These are phyloP conservation scores for Cyanoderma ruficeps DNA, from an alignment of 2,113 vertebrate genomes.

Conservation along the genomic window DNA sequence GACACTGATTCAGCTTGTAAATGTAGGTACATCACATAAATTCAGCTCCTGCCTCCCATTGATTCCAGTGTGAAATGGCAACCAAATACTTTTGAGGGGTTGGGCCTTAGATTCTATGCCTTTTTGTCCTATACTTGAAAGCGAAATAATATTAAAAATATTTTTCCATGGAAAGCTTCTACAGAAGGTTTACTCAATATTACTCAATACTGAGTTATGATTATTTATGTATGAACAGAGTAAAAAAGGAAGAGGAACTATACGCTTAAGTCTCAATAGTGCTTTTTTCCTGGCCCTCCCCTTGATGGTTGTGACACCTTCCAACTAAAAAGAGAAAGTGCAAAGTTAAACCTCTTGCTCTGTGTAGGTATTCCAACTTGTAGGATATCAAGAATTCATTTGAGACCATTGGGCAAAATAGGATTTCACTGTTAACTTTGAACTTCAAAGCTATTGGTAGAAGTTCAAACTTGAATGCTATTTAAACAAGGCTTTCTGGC, in stretches of 20 bases:
- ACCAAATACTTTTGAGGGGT: background rate
- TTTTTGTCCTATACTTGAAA: background rate
- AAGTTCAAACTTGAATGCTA: constrained; percentile 50
- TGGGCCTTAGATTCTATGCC: background rate
- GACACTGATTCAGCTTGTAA: background rate
- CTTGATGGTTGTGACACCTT: background rate
- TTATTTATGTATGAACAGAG: background rate
- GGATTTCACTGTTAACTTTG: constrained; percentile 57
- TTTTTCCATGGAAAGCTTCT: background rate
- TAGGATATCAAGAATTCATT: constrained; percentile 25
- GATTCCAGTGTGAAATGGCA: background rate
- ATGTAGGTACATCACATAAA: background rate
- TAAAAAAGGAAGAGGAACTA: background rate
- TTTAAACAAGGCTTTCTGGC: constrained; percentile 48
- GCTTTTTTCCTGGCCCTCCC: background rate
- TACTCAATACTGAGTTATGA: background rate
- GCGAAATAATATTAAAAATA: background rate
- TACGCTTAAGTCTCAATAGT: background rate
- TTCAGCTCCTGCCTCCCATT: background rate
- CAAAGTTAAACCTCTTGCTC: constrained; percentile 7
- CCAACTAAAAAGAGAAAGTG: constrained; percentile 20
- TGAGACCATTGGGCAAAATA: constrained; percentile 5
- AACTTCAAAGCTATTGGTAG: constrained; percentile 61
- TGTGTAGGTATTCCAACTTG: constrained; percentile 2
- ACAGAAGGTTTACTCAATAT: background rate